phyloP scores from a whole-genome alignment of 1,140 invertebrate genomes.

The Leptinotarsa texana region DNA sequence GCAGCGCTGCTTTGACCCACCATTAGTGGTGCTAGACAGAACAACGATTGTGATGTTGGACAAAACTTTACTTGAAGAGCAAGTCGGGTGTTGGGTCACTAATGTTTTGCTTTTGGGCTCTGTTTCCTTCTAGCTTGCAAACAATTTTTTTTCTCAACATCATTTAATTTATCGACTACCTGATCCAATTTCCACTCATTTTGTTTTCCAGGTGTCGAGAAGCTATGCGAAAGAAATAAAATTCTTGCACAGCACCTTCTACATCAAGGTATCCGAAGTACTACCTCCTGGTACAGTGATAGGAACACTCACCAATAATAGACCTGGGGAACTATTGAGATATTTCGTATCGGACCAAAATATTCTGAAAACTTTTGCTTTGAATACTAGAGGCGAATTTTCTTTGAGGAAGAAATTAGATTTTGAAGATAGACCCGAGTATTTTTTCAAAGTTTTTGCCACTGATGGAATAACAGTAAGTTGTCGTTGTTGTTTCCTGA shows the following conservation, averaged over 20 bases:
- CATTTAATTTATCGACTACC: too few relatives aligned
- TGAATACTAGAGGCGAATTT: constrained; percentile 79
- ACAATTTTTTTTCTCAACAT: too few relatives aligned
- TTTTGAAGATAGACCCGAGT: constrained; percentile 75
- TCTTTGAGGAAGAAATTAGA: constrained; percentile 76
- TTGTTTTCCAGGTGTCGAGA: constrained; percentile 29
- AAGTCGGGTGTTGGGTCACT: too few relatives aligned
- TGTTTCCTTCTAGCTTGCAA: too few relatives aligned
- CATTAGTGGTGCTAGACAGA: too few relatives aligned
- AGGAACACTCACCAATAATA: constrained; percentile 64
- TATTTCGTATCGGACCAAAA: constrained; percentile 69
- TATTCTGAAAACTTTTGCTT: constrained; percentile 70
- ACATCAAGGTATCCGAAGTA: constrained; percentile 75
- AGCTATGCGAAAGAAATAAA: constrained; percentile 49
- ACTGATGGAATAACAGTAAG: constrained; percentile 79
- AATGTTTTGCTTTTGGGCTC: too few relatives aligned
- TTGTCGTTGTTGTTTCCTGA: constrained; percentile 13
- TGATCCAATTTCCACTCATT: too few relatives aligned
- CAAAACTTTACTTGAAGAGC: too few relatives aligned
- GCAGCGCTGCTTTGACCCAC: too few relatives aligned
- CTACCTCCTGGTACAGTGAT: constrained; percentile 73
- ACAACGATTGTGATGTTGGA: too few relatives aligned
- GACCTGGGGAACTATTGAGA: constrained; percentile 62
- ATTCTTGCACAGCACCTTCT: constrained; percentile 77
- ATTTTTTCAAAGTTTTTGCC: constrained; percentile 79